These are phyloP conservation scores for Dolichomitus sp. DNA, from an alignment of 2,888 invertebrate species.

Conservation along the genomic window DNA sequence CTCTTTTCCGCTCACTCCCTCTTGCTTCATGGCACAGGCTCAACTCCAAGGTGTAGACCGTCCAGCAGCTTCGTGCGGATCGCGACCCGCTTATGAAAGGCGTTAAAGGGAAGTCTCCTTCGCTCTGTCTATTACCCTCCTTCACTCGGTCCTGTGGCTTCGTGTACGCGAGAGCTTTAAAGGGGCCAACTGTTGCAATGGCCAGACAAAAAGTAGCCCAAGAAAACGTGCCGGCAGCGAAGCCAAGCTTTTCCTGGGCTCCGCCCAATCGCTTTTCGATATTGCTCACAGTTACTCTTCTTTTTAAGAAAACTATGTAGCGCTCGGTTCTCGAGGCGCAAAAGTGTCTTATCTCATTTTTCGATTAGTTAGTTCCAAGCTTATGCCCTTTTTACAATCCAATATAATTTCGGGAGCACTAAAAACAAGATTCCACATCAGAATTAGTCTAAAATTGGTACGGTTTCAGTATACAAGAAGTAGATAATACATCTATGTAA, in stretches of 20 bases:
- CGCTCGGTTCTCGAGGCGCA: constrained; percentile 9
- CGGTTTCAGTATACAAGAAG: constrained; percentile 7
- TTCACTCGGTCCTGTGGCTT: constrained; percentile 47
- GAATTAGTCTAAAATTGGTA: constrained; percentile 10
- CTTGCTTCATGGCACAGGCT: constrained; percentile 39
- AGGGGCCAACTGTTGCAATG: constrained; percentile 84
- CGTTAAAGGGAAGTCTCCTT: constrained; percentile 71
- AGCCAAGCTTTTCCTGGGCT: constrained; percentile 56
- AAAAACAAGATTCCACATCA: background rate
- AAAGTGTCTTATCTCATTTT: constrained; percentile 20
- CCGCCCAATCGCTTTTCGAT: constrained; percentile 68
- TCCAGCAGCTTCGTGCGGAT: constrained; percentile 49
- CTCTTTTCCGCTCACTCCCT: constrained; percentile 24
- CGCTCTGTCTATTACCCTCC: constrained; percentile 18
- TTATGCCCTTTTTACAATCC: constrained; percentile 12
- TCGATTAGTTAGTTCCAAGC: constrained; percentile 26
- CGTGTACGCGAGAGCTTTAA: constrained; percentile 74
- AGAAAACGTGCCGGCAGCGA: constrained; percentile 69
- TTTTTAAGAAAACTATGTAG: constrained; percentile 29
- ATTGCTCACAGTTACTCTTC: constrained; percentile 36
- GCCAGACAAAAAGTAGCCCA: constrained; percentile 78
- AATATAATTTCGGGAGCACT: background rate
- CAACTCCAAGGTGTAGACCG: constrained; percentile 46
- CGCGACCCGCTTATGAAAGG: constrained; percentile 77
- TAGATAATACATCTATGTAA: constrained; percentile 6